Base-by-base conservation (phyloP, 2,888 invertebrate genomes). In the Drosophila paranaensis region DNA sequence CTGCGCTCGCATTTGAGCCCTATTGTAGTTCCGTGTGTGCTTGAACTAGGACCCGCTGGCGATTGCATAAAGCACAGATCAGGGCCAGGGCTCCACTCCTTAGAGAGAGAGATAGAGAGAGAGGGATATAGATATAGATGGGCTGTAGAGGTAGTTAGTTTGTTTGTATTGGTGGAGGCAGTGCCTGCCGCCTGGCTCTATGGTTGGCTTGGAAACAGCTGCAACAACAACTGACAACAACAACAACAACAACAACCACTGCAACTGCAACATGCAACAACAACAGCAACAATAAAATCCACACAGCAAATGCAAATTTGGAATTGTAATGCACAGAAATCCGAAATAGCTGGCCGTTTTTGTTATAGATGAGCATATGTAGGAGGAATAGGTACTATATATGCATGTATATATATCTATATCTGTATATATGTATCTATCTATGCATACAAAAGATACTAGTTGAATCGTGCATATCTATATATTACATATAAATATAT, bases 251-350 rank as follows among this genome's bases (percentile, higher is more conserved):
- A 55, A 43, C 60, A 50, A n/a, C n/a, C n/a, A n/a, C n/a, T n/a
- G n/a, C n/a, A n/a, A 20, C 42, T 20, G 20, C 20, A 20, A 20
- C 20, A 20, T 16, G 16, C 43, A 48, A 53, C 25, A 45, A 42
- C 54, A 55, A 43, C 60, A 50, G 42, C 48, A 4, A 39, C 68
- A 61, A 56, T 61, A 51, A 66, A 67, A 68, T 61, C 50, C 69
- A 64, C 48, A 48, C 33, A 61, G 60, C 35, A 69, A 70, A 83
- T 86, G 84, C 87, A 83, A 83, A 86, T 82, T 77, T 71, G 40
- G 60, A 62, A 81, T 72, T 71, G 81, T 83, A 81, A 79, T 75
- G 64, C 74, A 66, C 56, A 72, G 74, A 76, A 69, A 54, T 56
- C 58, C 50, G 53, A 57, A 62, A 79, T 79, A 48, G 71, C 67